Evolutionary conservation across 1,140 invertebrate genomes (phyloP).

Genomic region (Drosophila tropicalis): DNA sequence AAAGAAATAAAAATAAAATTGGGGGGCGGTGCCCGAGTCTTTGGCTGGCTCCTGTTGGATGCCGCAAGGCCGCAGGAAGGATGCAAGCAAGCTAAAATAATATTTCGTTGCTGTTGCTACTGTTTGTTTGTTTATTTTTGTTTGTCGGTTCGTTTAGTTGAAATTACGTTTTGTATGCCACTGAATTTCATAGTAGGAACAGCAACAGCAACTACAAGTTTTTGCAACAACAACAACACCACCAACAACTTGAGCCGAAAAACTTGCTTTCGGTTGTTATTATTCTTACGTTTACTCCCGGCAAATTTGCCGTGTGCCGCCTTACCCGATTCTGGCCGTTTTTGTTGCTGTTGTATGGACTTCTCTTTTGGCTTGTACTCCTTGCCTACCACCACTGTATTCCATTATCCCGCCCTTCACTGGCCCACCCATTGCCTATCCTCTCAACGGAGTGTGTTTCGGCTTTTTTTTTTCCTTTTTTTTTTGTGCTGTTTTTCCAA

Average conservation of each 20-base stretch:
- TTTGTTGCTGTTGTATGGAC: constrained; percentile 51
- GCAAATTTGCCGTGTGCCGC: constrained; percentile 77
- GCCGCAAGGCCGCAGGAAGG: constrained; percentile 71
- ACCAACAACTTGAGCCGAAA: constrained; percentile 64
- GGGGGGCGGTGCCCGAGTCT: background rate
- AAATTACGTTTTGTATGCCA: constrained; percentile 81
- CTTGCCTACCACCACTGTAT: constrained; percentile 41
- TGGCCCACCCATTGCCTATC: constrained; percentile 21
- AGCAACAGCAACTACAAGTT: constrained; percentile 27
- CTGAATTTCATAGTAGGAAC: constrained; percentile 74
- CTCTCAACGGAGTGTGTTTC: constrained; percentile 42
- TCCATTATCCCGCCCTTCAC: constrained; percentile 49
- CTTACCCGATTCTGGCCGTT: constrained; percentile 16
- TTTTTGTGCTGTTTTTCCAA: constrained; percentile 79
- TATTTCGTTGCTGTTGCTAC: constrained; percentile 70
- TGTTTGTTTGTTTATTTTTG: constrained; percentile 65
- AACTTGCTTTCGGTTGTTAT: constrained; percentile 80
- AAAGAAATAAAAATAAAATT: background rate
- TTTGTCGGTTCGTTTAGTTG: constrained; percentile 80
- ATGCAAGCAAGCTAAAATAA: constrained; percentile 80
- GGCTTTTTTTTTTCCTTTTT: constrained; percentile 38
- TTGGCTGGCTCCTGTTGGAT: constrained; percentile 32
- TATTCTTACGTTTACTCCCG: constrained; percentile 79
- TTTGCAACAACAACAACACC: constrained; percentile 21
- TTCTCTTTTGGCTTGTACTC: constrained; percentile 28